Conservation (phyloP, 2,888 invertebrate genomes). For the Myopa testacea region DNA sequence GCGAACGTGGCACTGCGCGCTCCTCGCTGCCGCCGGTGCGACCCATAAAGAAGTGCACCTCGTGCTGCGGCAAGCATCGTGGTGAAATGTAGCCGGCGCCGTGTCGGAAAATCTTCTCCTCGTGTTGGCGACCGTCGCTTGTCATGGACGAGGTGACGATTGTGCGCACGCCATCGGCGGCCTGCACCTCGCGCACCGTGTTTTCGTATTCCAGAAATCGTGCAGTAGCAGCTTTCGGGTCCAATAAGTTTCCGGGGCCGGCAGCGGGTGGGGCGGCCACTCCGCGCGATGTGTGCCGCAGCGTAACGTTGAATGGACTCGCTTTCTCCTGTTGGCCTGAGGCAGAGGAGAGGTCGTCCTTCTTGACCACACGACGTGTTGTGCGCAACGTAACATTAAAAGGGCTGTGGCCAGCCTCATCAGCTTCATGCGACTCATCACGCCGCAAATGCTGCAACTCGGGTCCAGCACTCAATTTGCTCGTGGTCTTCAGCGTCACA, state of each 20-base stretch:
- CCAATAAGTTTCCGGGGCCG: slow-evolving; percentile 62
- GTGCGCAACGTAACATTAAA: slow-evolving; percentile 59
- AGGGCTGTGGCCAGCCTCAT: slow-evolving; percentile 53
- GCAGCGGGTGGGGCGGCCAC: slow-evolving; percentile 12
- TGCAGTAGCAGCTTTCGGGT: slow-evolving; percentile 74
- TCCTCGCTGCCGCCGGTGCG: slow-evolving; percentile 62
- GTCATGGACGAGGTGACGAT: slow-evolving; percentile 66
- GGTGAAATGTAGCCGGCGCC: slow-evolving; percentile 63
- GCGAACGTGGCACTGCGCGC: slow-evolving; percentile 54
- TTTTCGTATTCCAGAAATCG: slow-evolving; percentile 80
- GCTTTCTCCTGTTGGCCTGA: slow-evolving; percentile 67
- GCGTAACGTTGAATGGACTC: slow-evolving; percentile 52
- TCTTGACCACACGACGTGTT: slow-evolving; percentile 45
- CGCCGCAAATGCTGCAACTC: slow-evolving; percentile 52
- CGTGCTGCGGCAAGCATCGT: slow-evolving; percentile 54
- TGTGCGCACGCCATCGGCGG: slow-evolving; percentile 63
- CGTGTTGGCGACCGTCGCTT: slow-evolving; percentile 60
- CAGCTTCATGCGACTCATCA: slow-evolving; percentile 49
- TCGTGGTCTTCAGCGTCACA: slow-evolving; percentile 70
- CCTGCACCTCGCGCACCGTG: slow-evolving; percentile 72
- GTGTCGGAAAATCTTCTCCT: slow-evolving; percentile 63
- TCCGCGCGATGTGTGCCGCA: slow-evolving; percentile 47
- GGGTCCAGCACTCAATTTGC: slow-evolving; percentile 57
- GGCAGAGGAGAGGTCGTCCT: slow-evolving; percentile 30
- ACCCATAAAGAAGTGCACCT: slow-evolving; percentile 71